A percentile compares a stretch with the other conserved stretches of the same genome.
phyloP scores from a whole-genome alignment of 2,797 vertebrate species.

The Acanthurus tractus region DNA sequence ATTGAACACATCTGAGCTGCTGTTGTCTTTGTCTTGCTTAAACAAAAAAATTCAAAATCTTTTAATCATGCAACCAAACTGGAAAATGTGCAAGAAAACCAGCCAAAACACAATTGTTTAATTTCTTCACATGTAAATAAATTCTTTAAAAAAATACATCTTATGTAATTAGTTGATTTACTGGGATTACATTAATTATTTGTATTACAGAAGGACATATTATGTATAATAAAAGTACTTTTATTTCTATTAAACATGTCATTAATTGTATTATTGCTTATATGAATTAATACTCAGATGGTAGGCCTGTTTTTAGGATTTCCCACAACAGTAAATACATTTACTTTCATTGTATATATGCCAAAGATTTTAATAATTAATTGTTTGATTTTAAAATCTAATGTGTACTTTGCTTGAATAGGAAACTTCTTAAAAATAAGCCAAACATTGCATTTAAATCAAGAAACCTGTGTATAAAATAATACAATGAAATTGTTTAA shows the following conservation, averaged over 20 bases:
- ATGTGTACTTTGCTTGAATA: conserved; percentile 3
- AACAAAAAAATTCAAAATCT: neutral
- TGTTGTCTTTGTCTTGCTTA: neutral
- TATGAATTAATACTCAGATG: neutral
- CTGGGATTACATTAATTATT: neutral
- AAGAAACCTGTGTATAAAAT: neutral
- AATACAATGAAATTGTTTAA: conserved; percentile 24
- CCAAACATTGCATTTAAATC: conserved; percentile 12
- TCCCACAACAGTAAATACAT: conserved; percentile 16
- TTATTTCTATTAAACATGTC: conserved; percentile 5
- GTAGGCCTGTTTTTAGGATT: conserved; percentile 25
- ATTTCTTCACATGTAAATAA: neutral
- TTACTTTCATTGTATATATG: neutral
- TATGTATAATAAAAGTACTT: neutral
- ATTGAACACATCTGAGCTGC: neutral
- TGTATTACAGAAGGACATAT: neutral
- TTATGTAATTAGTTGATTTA: neutral
- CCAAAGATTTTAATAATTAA: neutral
- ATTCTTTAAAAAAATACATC: conserved; percentile 1
- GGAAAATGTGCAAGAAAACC: neutral
- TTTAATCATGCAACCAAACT: no score
- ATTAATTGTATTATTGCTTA: conserved; percentile 2
- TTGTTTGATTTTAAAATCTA: conserved; percentile 5
- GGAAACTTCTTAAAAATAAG: conserved; percentile 1
- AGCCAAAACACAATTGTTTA: conserved; percentile 9